phyloP scores from a whole-genome alignment of 2,113 vertebrate species.

The Leptosomus discolor region DNA sequence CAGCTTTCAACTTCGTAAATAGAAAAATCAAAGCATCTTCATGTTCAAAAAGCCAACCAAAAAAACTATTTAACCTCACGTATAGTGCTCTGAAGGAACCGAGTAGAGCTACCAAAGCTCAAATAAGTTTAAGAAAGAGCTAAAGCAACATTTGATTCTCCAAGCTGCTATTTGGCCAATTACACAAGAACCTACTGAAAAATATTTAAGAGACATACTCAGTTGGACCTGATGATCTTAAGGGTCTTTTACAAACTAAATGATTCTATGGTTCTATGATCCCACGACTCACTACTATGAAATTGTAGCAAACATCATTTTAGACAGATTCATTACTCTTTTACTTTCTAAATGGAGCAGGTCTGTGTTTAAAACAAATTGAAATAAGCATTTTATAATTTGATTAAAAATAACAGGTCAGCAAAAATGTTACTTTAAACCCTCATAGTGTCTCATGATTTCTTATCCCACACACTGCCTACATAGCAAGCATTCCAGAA shows the following conservation, averaged over 20 bases:
- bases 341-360: neutral
- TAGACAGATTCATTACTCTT: neutral
- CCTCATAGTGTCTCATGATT: neutral
- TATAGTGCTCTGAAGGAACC: neutral
- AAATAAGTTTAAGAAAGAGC: neutral
- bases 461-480: conserved; percentile 31
- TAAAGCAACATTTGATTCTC: neutral
- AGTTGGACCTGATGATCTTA: rapidly evolving
- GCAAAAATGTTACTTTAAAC: conserved; percentile 12
- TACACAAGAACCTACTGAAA: neutral
- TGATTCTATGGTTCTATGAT: neutral
- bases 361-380: neutral
- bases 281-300: neutral
- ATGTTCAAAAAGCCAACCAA: neutral
- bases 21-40: neutral
- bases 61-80: neutral
- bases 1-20: neutral
- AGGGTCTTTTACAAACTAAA: neutral
- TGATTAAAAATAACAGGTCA: conserved; percentile 7
- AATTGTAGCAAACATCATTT: neutral
- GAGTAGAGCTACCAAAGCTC: neutral
- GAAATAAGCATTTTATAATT: neutral
- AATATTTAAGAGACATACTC: neutral
- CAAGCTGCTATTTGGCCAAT: neutral
- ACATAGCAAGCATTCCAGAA: conserved; percentile 25